Conservation (phyloP, 2,797 vertebrate species). For the Pristis pectinata region DNA sequence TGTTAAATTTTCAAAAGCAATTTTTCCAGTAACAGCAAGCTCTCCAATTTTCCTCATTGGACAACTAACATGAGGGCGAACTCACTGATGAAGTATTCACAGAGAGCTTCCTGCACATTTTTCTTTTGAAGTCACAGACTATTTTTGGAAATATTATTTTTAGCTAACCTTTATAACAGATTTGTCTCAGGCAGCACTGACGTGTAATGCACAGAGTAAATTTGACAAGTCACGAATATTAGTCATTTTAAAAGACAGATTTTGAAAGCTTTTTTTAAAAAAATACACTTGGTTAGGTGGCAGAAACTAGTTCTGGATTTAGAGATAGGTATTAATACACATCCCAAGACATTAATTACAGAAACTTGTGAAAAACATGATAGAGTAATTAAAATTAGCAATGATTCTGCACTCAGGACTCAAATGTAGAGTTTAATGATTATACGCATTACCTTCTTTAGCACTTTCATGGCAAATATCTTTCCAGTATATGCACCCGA, state of each 20-base stretch:
- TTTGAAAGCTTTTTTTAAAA: background rate
- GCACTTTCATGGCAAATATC: constrained; percentile 96
- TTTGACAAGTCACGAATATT: constrained; percentile 2
- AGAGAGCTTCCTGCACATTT: constrained; percentile 6
- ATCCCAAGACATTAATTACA: background rate
- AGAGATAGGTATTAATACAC: background rate
- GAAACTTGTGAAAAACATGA: background rate
- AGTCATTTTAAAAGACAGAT: background rate
- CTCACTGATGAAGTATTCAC: background rate
- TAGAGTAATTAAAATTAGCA: background rate
- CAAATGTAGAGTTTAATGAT: background rate
- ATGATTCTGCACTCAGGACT: background rate
- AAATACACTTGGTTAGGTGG: background rate
- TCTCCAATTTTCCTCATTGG: background rate
- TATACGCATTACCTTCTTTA: constrained; percentile 77
- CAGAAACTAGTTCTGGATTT: background rate
- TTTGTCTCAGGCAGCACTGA: background rate
- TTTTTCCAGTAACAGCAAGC: background rate
- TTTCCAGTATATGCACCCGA: constrained; percentile 79
- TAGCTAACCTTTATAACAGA: constrained; percentile 28
- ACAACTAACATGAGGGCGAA: background rate
- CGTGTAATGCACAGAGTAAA: background rate
- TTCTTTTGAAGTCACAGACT: background rate
- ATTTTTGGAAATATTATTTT: constrained; percentile 25
- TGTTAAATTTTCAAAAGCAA: background rate